A percentile compares a stretch with the other conserved stretches of the same genome.
These are phyloP conservation scores for Cerceris rybyensis DNA, from an alignment of 2,888 invertebrate genomes.

Conservation along the genomic window DNA sequence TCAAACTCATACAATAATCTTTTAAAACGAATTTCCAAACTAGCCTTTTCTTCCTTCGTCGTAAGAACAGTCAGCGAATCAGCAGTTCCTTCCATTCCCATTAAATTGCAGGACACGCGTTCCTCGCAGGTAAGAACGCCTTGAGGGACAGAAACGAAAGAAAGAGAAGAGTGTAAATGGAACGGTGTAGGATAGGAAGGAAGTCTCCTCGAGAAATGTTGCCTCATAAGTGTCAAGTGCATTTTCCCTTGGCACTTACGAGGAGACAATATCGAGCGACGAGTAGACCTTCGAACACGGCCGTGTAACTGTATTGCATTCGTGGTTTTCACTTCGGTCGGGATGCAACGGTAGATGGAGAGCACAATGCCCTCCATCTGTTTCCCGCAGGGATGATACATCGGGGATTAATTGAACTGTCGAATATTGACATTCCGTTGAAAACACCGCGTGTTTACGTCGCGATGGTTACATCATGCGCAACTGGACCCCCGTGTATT, in stretches of 20 bases:
- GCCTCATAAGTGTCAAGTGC: constrained; percentile 57
- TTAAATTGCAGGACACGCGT: constrained; percentile 34
- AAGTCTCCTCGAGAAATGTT: constrained; percentile 38
- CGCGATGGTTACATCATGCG: constrained; percentile 45
- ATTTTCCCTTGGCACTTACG: constrained; percentile 52
- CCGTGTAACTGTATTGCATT: constrained; percentile 24
- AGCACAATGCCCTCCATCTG: constrained; percentile 34
- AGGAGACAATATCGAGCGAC: constrained; percentile 52
- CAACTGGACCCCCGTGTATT: background rate
- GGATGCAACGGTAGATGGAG: constrained; percentile 29
- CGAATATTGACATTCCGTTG: constrained; percentile 70
- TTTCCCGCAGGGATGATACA: constrained; percentile 50
- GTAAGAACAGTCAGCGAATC: constrained; percentile 10
- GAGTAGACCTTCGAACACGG: constrained; percentile 16
- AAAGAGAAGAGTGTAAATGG: background rate
- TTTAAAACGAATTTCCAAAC: constrained; percentile 14
- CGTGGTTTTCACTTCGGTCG: constrained; percentile 33
- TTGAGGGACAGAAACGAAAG: background rate
- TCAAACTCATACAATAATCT: background rate
- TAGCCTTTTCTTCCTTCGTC: constrained; percentile 5
- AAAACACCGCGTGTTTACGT: constrained; percentile 57
- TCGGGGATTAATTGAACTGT: constrained; percentile 73
- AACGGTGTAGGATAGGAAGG: background rate
- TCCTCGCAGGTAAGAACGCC: constrained; percentile 5
- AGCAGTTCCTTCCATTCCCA: constrained; percentile 8